These are phyloP conservation scores for Nibea albiflora DNA, from an alignment of 2,113 vertebrate genomes.

Conservation along the genomic window DNA sequence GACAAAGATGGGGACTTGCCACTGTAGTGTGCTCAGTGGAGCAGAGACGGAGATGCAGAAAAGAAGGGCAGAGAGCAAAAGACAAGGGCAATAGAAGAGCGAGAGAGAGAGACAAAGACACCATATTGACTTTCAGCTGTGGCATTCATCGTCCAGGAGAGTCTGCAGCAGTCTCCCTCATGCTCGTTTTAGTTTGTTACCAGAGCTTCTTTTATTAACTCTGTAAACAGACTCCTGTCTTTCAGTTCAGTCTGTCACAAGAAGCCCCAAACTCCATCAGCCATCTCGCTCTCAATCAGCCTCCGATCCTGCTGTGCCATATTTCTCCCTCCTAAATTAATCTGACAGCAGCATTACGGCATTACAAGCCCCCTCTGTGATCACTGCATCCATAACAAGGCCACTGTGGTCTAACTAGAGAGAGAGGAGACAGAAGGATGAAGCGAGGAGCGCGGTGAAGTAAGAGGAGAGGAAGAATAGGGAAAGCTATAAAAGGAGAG, in stretches of 20 bases:
- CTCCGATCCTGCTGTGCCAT: neutral
- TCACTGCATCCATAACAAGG: neutral
- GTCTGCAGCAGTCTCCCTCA: slow-evolving; percentile 43
- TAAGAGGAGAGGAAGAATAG: neutral
- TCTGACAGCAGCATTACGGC: neutral
- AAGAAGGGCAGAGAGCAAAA: slow-evolving; percentile 40
- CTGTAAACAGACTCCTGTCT: slow-evolving; percentile 55
- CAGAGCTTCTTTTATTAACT: slow-evolving; percentile 67
- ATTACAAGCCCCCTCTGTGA: slow-evolving; percentile 2
- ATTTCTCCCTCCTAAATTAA: slow-evolving; percentile 8
- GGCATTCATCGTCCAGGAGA: slow-evolving; percentile 45
- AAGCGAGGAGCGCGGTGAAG: neutral
- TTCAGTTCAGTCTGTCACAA: slow-evolving; percentile 32
- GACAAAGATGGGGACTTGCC: slow-evolving; percentile 60
- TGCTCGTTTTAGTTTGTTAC: slow-evolving; percentile 57
- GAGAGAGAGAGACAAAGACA: slow-evolving; percentile 24
- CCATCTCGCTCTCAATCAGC: slow-evolving; percentile 54
- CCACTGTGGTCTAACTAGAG: neutral
- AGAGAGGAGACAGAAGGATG: neutral
- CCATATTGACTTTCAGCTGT: slow-evolving; percentile 52
- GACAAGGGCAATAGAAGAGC: slow-evolving; percentile 49
- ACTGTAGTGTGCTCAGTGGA: slow-evolving; percentile 61
- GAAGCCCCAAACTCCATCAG: slow-evolving; percentile 35
- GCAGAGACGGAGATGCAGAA: slow-evolving; percentile 42
- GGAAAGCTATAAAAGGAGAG: neutral